Evolutionary conservation across 2,888 invertebrate genomes (phyloP).

Genomic region (Sarcophaga carnaria): DNA sequence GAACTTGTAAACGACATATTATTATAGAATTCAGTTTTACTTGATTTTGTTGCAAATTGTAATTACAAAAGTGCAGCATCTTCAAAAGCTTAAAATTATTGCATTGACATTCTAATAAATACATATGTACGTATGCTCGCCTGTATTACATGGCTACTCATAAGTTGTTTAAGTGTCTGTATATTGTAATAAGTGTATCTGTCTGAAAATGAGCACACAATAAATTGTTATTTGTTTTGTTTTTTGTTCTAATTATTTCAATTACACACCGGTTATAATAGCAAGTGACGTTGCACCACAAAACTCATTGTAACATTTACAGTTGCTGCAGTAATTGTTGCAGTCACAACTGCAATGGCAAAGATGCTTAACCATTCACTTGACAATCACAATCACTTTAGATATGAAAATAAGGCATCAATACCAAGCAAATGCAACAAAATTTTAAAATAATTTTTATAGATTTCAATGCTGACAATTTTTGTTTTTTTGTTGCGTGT

Average conservation of each 20-base stretch:
- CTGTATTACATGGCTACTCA: slow-evolving; percentile 1
- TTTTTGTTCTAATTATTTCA: slow-evolving; percentile 10
- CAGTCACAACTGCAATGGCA: neutral
- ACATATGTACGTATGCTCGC: neutral
- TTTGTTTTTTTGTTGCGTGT: slow-evolving; percentile 1
- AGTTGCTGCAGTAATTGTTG: neutral
- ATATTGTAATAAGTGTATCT: neutral
- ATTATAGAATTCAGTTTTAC: slow-evolving; percentile 6
- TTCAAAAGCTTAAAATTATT: slow-evolving; percentile 27
- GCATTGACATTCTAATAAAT: slow-evolving; percentile 25
- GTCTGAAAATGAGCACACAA: neutral
- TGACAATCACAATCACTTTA: neutral
- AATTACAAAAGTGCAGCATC: slow-evolving; percentile 31
- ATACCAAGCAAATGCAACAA: neutral
- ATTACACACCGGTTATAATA: slow-evolving; percentile 19
- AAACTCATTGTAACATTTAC: slow-evolving; percentile 18
- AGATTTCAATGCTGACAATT: slow-evolving; percentile 30
- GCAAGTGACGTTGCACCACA: slow-evolving; percentile 15
- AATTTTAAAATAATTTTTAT: slow-evolving; percentile 8
- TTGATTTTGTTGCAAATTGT: slow-evolving; percentile 2
- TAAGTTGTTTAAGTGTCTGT: neutral
- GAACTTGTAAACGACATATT: slow-evolving; percentile 57
- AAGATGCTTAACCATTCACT: slow-evolving; percentile 21
- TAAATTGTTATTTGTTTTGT: no score
- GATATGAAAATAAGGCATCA: neutral